Evolutionary conservation across 1,140 invertebrate genomes (phyloP), one percentile per base, ranked within the genome.

Genomic region (Tetraneura akinire): DNA sequence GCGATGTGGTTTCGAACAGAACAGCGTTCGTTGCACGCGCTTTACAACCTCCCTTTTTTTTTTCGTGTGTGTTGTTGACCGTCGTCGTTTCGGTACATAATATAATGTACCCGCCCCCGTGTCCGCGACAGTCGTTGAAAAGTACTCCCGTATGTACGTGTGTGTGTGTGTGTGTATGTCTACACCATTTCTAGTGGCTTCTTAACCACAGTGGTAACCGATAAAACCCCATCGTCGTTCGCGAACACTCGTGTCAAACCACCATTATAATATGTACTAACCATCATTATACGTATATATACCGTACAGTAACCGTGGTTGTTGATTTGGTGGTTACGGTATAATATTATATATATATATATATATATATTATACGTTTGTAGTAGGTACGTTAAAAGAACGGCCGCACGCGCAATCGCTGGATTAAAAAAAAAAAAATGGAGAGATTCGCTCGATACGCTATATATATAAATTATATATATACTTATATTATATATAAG

Each of bases 101-200:
- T 37, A n/a, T n/a, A n/a, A n/a, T n/a, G n/a, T n/a, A 60, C 55
- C 23, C 60, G 60, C 60, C 60, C 29, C 3, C 29, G 29, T 62
- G 60, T 62, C 60, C 29, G 29, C 60, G 26, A 23, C 60, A 62
- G 60, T 23, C 60, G 26, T 62, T 62, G 60, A 62, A 62, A 29
- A 62, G 60, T 16, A 26, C 60, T 18, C 60, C 47, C 42, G 68
- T 71, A 47, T 51, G 68, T 71, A 47, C 49, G 47, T 51, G 26
- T 23, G 4, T 47, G 47, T 51, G 68, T 16, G 47, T 13, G 47
- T 14, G 23, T 37, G 68, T n/a, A n/a, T n/a, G n/a, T n/a, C n/a
- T n/a, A n/a, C n/a, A n/a, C 29, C 51, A 74, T 55, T 74, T 74
- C 71, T 74, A 74, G 71, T 74, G 71, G 71, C 49, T 74, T 74